phyloP scores from a whole-genome alignment of 1,140 invertebrate genomes.

The Polypedilum pembai region DNA sequence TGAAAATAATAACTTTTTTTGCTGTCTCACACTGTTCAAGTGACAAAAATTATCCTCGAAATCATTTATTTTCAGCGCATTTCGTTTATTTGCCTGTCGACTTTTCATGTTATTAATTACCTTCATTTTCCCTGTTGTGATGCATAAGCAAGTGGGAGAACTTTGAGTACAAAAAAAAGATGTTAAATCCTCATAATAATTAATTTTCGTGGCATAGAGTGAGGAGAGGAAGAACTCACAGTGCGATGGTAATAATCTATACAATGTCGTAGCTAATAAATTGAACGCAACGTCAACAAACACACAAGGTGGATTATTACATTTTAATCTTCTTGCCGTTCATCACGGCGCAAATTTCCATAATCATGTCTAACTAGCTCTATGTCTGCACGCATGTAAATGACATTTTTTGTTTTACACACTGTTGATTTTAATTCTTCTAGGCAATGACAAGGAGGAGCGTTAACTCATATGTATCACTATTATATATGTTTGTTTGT shows the following conservation, averaged over 20 bases:
- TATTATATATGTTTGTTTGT: not conserved
- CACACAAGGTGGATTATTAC: conserved; percentile 17
- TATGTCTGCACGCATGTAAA: conserved; percentile 22
- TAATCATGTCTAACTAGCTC: not conserved
- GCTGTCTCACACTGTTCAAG: not conserved
- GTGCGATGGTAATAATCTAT: not conserved
- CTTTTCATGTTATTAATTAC: conserved; percentile 27
- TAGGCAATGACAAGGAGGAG: not conserved
- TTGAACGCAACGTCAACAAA: conserved; percentile 26
- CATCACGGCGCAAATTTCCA: not conserved
- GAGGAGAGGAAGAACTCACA: not conserved
- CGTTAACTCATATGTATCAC: not conserved
- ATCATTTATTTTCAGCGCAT: conserved; percentile 22
- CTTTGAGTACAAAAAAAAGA: not conserved
- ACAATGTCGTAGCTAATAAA: conserved; percentile 26
- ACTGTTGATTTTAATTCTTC: conserved; percentile 22
- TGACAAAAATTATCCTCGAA: conserved; percentile 26
- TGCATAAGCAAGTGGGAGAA: not conserved
- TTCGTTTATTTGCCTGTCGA: conserved; percentile 11
- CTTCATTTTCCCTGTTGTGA: conserved; percentile 25
- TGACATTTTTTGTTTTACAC: conserved; percentile 27
- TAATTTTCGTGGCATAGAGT: conserved; percentile 10
- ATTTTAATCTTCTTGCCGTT: conserved; percentile 4
- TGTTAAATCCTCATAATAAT: conserved; percentile 25
- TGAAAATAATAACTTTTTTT: not conserved